Conservation (phyloP, 2,797 vertebrate genomes). For the Gymnodraco acuticeps region DNA sequence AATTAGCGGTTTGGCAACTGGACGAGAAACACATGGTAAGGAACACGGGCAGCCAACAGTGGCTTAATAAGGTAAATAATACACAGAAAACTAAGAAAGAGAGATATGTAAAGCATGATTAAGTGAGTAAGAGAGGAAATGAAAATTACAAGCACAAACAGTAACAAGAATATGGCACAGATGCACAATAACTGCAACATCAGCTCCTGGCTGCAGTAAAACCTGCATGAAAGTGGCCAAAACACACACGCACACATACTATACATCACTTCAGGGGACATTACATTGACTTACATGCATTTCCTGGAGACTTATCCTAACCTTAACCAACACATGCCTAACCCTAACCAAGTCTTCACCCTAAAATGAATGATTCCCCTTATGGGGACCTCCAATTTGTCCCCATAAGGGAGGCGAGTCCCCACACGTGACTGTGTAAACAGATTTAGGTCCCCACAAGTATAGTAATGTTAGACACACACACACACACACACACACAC, state of each 20-base stretch:
- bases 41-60: not conserved
- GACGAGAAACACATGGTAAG: not conserved
- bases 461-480: too few relatives aligned
- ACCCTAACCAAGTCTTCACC: too few relatives aligned
- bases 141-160: constrained; percentile 34
- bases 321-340: too few relatives aligned
- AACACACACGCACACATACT: constrained; percentile 71
- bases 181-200: constrained; percentile 17
- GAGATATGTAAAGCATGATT: not conserved
- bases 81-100: not conserved
- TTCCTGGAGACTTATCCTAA: too few relatives aligned
- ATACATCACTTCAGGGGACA: too few relatives aligned
- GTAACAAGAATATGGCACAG: constrained; percentile 27
- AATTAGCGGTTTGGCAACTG: not conserved
- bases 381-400: too few relatives aligned
- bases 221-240: constrained; percentile 32
- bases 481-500: constrained; percentile 10
- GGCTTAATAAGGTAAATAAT: not conserved
- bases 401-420: too few relatives aligned
- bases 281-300: too few relatives aligned
- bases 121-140: constrained; percentile 2
- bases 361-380: too few relatives aligned
- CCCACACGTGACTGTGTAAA: too few relatives aligned
- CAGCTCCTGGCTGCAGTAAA: constrained; percentile 46
- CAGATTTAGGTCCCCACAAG: too few relatives aligned